Evolutionary conservation across 2,888 invertebrate genomes (phyloP).

Genomic region (Portevinia maculata): DNA sequence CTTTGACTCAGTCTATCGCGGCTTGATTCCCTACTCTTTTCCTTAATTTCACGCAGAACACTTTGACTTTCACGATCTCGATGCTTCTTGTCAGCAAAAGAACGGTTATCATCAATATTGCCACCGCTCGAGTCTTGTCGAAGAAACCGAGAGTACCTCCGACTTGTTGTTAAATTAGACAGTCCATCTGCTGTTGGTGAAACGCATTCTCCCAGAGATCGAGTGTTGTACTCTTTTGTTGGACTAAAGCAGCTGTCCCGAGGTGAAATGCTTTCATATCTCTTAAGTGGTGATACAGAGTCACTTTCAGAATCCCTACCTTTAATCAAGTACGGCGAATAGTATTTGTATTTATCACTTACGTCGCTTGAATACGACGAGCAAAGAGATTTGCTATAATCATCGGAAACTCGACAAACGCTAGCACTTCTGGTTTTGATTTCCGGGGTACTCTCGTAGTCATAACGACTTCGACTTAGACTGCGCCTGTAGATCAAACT

Average conservation of each 20-base stretch:
- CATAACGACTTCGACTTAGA: slow-evolving; percentile 74
- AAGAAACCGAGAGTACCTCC: slow-evolving; percentile 89
- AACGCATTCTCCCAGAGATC: slow-evolving; percentile 69
- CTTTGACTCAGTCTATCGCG: slow-evolving; percentile 80
- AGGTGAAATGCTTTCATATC: slow-evolving; percentile 76
- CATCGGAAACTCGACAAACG: slow-evolving; percentile 78
- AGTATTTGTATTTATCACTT: slow-evolving; percentile 82
- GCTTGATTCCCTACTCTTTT: slow-evolving; percentile 84
- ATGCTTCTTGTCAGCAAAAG: slow-evolving; percentile 85
- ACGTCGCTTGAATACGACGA: slow-evolving; percentile 80
- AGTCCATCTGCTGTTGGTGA: slow-evolving; percentile 71
- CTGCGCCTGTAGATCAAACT: slow-evolving; percentile 77
- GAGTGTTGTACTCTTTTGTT: slow-evolving; percentile 79
- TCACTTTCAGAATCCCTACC: slow-evolving; percentile 71
- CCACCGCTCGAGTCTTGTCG: slow-evolving; percentile 90
- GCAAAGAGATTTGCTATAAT: slow-evolving; percentile 78
- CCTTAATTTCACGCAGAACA: slow-evolving; percentile 87
- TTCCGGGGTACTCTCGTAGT: slow-evolving; percentile 73
- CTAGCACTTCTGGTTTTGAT: slow-evolving; percentile 78
- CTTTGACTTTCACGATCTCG: slow-evolving; percentile 88
- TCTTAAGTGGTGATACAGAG: slow-evolving; percentile 77
- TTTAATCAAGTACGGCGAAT: slow-evolving; percentile 81
- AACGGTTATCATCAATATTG: slow-evolving; percentile 87
- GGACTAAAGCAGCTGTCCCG: slow-evolving; percentile 77
- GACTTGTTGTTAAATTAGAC: slow-evolving; percentile 83